Base-by-base conservation (phyloP, 2,888 invertebrate genomes). In the Ceramica pisi region DNA sequence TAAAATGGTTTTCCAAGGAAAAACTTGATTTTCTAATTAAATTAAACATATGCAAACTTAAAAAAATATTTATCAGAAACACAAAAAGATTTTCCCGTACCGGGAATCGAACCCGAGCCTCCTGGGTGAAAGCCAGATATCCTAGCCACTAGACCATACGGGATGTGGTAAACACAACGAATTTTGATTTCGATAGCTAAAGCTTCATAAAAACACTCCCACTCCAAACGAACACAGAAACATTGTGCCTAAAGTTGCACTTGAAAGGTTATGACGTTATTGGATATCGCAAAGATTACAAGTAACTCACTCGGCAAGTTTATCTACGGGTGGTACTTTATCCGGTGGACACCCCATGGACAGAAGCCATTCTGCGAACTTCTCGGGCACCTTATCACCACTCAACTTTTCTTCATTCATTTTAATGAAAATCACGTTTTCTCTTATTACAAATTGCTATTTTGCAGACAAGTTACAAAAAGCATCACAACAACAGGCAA, bases 81-180 rank as follows among this genome's bases (percentile, higher is more conserved):
- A 5, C 0, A 0, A 86, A 82, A 78, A 60, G 16, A 16, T 21
- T 78, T 97, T 97, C 97, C 97, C 96, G 96, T 97, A 97, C 97
- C 97, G 97, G 97, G 97, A 97, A 97, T 97, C 97, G 97, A 97
- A 97, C 97, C 97, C 97, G 97, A 97, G 97, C 97, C 97, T 97
- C 97, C 97, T 97, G 97, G 97, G 97, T 97, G 97, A 97, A 96
- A 97, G 97, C 97, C 97, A 97, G 97, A 97, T 97, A 97, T 97
- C 97, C 97, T 97, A 97, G 97, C 97, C 97, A 97, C 97, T 97
- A 97, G 97, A 97, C 96, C 96, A 96, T 96, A 96, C 96, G 96
- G 96, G 96, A 96, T 86, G 60, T 38, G 57, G 41, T 5, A 6
- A 0, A 3, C 0, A 0, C 0, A 9, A 1, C 26, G 41, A 71